These are phyloP conservation scores for Drosophila eugracilis DNA, from an alignment of 1,140 invertebrate genomes.

Conservation along the genomic window DNA sequence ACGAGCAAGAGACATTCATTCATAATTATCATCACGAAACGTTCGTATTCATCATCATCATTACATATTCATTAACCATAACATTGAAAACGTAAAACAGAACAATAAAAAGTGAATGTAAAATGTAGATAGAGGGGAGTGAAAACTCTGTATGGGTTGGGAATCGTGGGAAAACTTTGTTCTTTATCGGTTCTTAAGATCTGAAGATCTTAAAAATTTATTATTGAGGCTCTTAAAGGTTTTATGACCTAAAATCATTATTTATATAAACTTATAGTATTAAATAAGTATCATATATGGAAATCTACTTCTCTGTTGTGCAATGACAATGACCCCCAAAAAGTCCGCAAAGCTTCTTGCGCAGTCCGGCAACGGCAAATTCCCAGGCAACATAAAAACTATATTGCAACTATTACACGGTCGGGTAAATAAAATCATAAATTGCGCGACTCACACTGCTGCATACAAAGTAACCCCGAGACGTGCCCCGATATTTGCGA, in stretches of 20 bases:
- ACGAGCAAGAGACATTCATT: slow-evolving; percentile 52
- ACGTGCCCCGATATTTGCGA: slow-evolving; percentile 51
- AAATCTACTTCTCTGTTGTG: too few relatives aligned
- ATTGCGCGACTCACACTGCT: slow-evolving; percentile 17
- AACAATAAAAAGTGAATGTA: slow-evolving; percentile 82
- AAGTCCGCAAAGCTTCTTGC: slow-evolving; percentile 10
- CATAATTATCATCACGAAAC: slow-evolving; percentile 59
- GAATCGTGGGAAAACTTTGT: background rate
- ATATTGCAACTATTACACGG: slow-evolving; percentile 69
- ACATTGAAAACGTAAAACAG: slow-evolving; percentile 82
- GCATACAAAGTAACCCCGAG: slow-evolving; percentile 57
- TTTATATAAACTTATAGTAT: too few relatives aligned
- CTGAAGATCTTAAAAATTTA: too few relatives aligned
- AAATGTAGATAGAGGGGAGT: slow-evolving; percentile 54
- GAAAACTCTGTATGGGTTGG: background rate
- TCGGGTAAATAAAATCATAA: slow-evolving; percentile 51
- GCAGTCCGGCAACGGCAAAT: slow-evolving; percentile 40
- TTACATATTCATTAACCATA: slow-evolving; percentile 83
- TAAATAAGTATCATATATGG: too few relatives aligned
- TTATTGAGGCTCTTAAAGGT: too few relatives aligned
- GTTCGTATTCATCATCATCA: slow-evolving; percentile 77
- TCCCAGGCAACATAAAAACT: slow-evolving; percentile 54
- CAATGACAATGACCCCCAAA: slow-evolving; percentile 45
- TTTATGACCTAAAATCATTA: too few relatives aligned
- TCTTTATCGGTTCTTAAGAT: too few relatives aligned